Conservation (phyloP, 1,140 invertebrate genomes). For the Bombus sylvicola region DNA sequence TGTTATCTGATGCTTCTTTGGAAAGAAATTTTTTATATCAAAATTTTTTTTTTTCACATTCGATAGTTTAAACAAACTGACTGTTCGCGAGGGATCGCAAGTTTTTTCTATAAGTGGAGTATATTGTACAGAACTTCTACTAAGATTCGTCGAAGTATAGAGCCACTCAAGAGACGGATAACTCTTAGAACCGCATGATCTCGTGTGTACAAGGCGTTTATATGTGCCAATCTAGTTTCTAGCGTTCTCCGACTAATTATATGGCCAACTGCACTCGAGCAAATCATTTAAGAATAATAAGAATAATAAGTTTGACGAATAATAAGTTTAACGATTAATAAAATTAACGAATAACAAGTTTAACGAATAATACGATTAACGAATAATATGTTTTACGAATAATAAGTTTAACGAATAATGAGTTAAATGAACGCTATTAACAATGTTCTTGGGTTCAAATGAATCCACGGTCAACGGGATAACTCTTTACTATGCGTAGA, state of each 20-base stretch:
- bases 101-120: not conserved
- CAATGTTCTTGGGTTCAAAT: too few relatives aligned
- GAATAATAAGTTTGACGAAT: too few relatives aligned
- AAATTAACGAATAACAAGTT: too few relatives aligned
- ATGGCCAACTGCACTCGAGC: conserved; percentile 13
- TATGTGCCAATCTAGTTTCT: conserved; percentile 41
- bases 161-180: conserved; percentile 41
- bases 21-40: not conserved
- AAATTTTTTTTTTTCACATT: not conserved
- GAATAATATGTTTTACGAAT: too few relatives aligned
- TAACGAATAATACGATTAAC: too few relatives aligned
- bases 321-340: too few relatives aligned
- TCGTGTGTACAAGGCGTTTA: conserved; percentile 14
- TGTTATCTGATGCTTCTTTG: too few relatives aligned
- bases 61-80: too few relatives aligned
- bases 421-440: too few relatives aligned
- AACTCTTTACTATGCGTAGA: too few relatives aligned
- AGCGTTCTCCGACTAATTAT: conserved; percentile 63
- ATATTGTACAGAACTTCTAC: not conserved
- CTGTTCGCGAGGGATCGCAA: accelerated
- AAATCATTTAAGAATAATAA: not conserved
- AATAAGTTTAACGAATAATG: too few relatives aligned
- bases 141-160: conserved; percentile 41
- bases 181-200: conserved; percentile 51
- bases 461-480: too few relatives aligned